Evolutionary conservation across 1,140 invertebrate genomes (phyloP).

Genomic region (Eupristina koningsbergeri): DNA sequence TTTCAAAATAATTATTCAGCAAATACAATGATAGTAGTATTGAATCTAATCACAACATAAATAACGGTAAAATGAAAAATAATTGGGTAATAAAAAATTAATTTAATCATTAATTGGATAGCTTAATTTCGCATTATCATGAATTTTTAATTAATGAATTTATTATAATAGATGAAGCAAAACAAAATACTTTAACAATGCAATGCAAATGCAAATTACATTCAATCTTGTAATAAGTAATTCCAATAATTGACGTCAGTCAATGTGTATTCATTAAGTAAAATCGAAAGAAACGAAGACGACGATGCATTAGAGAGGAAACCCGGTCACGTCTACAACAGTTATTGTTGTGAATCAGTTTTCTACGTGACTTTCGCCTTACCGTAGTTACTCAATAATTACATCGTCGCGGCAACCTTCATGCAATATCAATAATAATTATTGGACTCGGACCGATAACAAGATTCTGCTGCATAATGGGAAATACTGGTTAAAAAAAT

Average conservation of each 20-base stretch:
- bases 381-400: conserved; percentile 31
- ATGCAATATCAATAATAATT: conserved; percentile 8
- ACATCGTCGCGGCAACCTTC: conserved; percentile 19
- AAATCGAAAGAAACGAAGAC: neutral
- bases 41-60: no score
- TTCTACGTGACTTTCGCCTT: conserved; percentile 17
- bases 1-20: no score
- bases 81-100: neutral
- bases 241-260: neutral
- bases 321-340: neutral
- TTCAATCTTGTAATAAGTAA: neutral
- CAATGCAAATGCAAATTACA: neutral
- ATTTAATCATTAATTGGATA: neutral
- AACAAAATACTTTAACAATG: neutral
- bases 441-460: neutral
- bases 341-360: conserved; percentile 28
- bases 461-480: neutral
- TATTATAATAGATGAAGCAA: neutral
- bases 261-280: neutral
- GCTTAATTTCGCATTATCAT: neutral
- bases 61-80: neutral
- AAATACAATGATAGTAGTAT: no score
- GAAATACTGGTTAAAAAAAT: neutral
- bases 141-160: neutral
- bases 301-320: conserved; percentile 1